Evolutionary conservation across 2,797 vertebrate genomes (phyloP).

Genomic region (Lycodopsis pacificus): DNA sequence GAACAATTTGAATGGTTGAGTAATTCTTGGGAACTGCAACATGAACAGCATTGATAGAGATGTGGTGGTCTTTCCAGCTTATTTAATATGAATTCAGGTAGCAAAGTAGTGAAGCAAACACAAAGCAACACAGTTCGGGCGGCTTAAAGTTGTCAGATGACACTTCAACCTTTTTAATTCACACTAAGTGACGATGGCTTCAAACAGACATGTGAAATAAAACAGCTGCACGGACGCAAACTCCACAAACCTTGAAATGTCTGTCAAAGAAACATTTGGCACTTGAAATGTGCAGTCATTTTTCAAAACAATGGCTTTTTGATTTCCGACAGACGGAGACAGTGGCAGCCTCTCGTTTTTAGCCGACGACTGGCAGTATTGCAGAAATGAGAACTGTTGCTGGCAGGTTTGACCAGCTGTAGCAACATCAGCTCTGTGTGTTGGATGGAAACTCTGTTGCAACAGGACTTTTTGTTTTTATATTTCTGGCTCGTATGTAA

Average conservation of each 20-base stretch:
- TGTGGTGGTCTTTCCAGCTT: conserved; percentile 30
- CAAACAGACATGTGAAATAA: not conserved
- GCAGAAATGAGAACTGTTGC: not conserved
- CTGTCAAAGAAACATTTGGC: not conserved
- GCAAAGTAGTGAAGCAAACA: not conserved
- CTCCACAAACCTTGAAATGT: not conserved
- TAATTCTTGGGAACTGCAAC: conserved; percentile 31
- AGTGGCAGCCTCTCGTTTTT: not conserved
- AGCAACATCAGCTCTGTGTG: not conserved
- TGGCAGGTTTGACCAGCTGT: conserved; percentile 3
- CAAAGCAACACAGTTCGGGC: not conserved
- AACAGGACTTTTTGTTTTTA: not conserved
- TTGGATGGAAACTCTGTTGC: not conserved
- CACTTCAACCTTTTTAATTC: conserved; percentile 1
- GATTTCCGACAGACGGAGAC: not conserved
- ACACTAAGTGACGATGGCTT: not conserved
- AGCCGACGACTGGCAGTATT: not conserved
- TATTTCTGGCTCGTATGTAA: not conserved
- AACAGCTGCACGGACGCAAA: not conserved
- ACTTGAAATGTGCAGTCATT: not conserved
- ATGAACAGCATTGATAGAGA: conserved; percentile 33
- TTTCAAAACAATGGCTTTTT: not conserved
- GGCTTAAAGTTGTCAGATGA: conserved; percentile 1
- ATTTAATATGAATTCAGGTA: conserved; percentile 23
- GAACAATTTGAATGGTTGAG: conserved; percentile 45